A percentile compares a stretch with the other conserved stretches of the same genome.
Conservation (phyloP, 2,797 vertebrate genomes). For the Podargus strigoides region DNA sequence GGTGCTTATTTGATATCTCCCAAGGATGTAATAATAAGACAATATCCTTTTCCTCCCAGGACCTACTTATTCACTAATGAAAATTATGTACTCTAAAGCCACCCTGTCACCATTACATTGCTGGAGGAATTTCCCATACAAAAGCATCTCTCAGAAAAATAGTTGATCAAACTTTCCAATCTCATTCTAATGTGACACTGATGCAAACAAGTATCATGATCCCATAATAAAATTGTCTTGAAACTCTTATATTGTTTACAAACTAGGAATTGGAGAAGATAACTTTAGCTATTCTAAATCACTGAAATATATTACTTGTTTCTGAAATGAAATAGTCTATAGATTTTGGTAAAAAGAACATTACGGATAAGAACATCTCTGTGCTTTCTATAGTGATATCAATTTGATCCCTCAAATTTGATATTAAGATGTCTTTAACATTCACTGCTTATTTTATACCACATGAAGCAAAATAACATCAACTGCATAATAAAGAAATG, state of each 20-base stretch:
- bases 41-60: not conserved
- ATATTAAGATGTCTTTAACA: not conserved
- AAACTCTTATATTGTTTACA: not conserved
- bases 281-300: not conserved
- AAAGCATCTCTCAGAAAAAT: not conserved
- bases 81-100: not conserved
- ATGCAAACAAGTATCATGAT: not conserved
- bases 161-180: not conserved
- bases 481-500: not conserved
- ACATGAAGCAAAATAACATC: not conserved
- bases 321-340: not conserved
- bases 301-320: not conserved
- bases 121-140: not conserved
- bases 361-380: not conserved
- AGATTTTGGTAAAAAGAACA: not conserved
- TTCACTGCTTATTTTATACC: not conserved
- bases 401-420: not conserved
- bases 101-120: not conserved
- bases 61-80: not conserved
- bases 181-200: not conserved
- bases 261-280: not conserved
- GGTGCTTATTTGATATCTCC: not conserved
- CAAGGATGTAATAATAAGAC: not conserved
- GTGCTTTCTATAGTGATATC: not conserved
- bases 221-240: not conserved